A percentile compares a stretch with the other conserved stretches of the same genome.
phyloP scores from a whole-genome alignment of 2,888 invertebrate genomes.

The Nomada hirtipes region DNA sequence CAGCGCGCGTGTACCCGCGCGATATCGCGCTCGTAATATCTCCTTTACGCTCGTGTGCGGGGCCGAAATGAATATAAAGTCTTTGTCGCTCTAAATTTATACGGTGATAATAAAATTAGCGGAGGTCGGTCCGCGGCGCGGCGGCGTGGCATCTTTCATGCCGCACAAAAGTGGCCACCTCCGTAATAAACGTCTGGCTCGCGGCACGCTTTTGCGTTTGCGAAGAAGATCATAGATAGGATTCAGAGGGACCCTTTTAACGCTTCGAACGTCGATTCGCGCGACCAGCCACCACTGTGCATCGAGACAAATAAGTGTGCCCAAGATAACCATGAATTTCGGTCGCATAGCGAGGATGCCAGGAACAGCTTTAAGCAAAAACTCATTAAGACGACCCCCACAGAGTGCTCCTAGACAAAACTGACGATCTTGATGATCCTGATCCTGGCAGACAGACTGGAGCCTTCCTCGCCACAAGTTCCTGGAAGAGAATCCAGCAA shows the following conservation, averaged over 20 bases:
- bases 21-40: conserved; percentile 66
- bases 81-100: conserved; percentile 52
- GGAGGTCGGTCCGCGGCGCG: neutral
- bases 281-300: neutral
- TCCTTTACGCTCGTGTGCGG: conserved; percentile 59
- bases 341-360: neutral
- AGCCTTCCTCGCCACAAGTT: conserved; percentile 79
- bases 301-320: no score
- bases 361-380: conserved; percentile 66
- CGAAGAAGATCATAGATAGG: conserved; percentile 54
- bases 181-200: conserved; percentile 49
- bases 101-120: conserved; percentile 58
- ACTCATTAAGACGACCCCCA: conserved; percentile 79
- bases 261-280: conserved; percentile 24
- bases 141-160: conserved; percentile 39
- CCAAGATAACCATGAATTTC: neutral
- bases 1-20: conserved; percentile 61
- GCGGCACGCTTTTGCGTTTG: conserved; percentile 51
- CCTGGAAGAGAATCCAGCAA: conserved; percentile 77
- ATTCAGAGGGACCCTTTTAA: conserved; percentile 37
- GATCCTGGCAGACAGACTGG: conserved; percentile 82
- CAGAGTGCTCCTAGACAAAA: conserved; percentile 76
- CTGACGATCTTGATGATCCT: conserved; percentile 79
- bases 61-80: conserved; percentile 62
- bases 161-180: conserved; percentile 36